Base-by-base conservation (phyloP, 2,888 invertebrate species). In the Polyommatus icarus region DNA sequence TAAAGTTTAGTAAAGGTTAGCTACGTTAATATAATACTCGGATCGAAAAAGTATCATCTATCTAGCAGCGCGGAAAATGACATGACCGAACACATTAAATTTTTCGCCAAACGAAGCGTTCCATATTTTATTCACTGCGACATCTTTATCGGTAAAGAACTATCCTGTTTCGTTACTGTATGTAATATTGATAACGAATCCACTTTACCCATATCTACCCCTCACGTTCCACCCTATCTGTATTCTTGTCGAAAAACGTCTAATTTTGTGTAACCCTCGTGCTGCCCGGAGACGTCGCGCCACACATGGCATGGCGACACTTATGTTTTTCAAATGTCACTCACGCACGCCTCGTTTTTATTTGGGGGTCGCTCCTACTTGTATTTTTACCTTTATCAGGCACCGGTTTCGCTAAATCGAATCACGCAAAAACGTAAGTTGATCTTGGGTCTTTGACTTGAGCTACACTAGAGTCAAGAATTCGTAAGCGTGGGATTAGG, bases 201-300 rank as follows among this genome's bases (percentile, higher is more conserved):
- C 71, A 76, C 78, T 78, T 71, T 76, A 76, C 77, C 77, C 59
- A 32, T 75, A 79, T 79, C 77, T 24, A 72, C 71, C 77, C 78
- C 50, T 79, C 76, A 50, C 79, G 77, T 76, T 76, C 67, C 77
- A 50, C 78, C 67, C 59, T 76, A 81, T 82, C 79, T 80, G 80
- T 82, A 81, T 82, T 81, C 82, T 78, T 77, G 79, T 78, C 75
- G 77, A 79, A 79, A 76, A 81, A 81, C 80, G 79, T 76, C 80
- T 79, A 82, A 81, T 81, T 79, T 80, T 76, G 80, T 80, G 79
- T 79, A 77, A 76, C 77, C 36, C 80, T 80, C 77, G 80, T 80
- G 80, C 79, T 76, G 76, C 78, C 20, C 79, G 78, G 81, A 76
- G 82, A 82, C 76, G 79, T 82, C 82, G 80, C 67, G 78, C 67